Percentiles rank a stretch among this genome's conserved stretches.
phyloP scores from a whole-genome alignment of 2,888 invertebrate species.

The Drosophila aldrichi region DNA sequence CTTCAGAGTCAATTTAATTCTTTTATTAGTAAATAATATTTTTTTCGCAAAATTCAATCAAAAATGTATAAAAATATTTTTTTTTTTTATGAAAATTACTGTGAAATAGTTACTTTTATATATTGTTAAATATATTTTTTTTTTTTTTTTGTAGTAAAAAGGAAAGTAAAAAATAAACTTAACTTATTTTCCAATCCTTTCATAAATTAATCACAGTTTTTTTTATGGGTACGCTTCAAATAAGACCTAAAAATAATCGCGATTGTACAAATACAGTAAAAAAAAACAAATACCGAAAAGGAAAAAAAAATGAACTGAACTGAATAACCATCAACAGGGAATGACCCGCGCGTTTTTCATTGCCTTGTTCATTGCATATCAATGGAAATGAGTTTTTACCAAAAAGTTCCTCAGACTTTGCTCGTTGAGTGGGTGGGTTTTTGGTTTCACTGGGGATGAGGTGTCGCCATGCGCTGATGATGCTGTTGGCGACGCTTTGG shows the following conservation, averaged over 20 bases:
- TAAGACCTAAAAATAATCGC: not conserved
- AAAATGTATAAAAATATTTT: too few relatives aligned
- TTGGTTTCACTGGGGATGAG: conserved; percentile 4
- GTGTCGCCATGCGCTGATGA: conserved; percentile 30
- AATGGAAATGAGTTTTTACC: conserved; percentile 70
- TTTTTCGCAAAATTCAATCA: too few relatives aligned
- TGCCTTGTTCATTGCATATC: conserved; percentile 67
- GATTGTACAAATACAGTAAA: not conserved
- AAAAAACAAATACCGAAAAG: conserved; percentile 2
- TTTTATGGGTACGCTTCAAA: not conserved
- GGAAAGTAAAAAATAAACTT: too few relatives aligned
- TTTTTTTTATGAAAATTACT: too few relatives aligned
- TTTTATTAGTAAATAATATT: too few relatives aligned
- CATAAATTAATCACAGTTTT: not conserved
- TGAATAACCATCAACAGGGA: conserved; percentile 32
- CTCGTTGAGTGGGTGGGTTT: conserved; percentile 3
- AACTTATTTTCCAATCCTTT: not conserved
- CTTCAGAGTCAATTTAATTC: too few relatives aligned
- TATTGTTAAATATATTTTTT: too few relatives aligned
- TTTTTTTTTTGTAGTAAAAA: too few relatives aligned
- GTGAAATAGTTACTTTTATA: too few relatives aligned
- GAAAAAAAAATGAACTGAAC: conserved; percentile 1
- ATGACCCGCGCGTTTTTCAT: conserved; percentile 30
- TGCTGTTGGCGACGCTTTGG: conserved; percentile 55
- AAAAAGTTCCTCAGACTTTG: conserved; percentile 42